These are phyloP conservation scores for Pollenia labialis DNA, from an alignment of 2,888 invertebrate genomes.

Conservation along the genomic window DNA sequence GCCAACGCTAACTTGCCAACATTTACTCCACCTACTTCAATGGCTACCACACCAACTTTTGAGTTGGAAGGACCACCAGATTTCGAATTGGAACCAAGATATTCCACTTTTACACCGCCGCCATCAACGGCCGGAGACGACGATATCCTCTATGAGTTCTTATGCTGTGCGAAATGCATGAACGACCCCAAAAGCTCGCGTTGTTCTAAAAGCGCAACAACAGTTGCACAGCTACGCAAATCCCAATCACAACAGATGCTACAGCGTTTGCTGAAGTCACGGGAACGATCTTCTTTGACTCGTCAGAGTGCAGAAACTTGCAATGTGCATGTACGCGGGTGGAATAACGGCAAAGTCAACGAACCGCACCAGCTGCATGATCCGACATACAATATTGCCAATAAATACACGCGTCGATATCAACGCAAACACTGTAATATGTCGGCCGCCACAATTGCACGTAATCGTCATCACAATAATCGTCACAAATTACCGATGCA, in stretches of 20 bases:
- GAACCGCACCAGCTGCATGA: slow-evolving; percentile 77
- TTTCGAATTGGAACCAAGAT: slow-evolving; percentile 81
- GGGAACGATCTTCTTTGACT: slow-evolving; percentile 69
- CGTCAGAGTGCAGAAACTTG: slow-evolving; percentile 52
- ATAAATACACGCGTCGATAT: slow-evolving; percentile 81
- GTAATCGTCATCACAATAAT: slow-evolving; percentile 75
- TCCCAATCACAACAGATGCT: slow-evolving; percentile 75
- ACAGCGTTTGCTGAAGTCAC: slow-evolving; percentile 79
- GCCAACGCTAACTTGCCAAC: slow-evolving; percentile 18
- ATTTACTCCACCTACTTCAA: slow-evolving; percentile 71
- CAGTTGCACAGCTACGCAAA: slow-evolving; percentile 60
- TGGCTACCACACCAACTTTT: slow-evolving; percentile 19
- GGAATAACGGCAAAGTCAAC: slow-evolving; percentile 72
- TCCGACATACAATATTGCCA: slow-evolving; percentile 82
- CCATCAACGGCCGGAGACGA: slow-evolving; percentile 69
- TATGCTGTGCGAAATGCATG: slow-evolving; percentile 84
- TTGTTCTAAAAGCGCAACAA: slow-evolving; percentile 54
- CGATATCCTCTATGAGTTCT: slow-evolving; percentile 83
- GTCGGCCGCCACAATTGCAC: slow-evolving; percentile 77
- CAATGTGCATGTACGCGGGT: neutral
- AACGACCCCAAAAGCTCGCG: slow-evolving; percentile 77
- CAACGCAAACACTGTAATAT: slow-evolving; percentile 78
- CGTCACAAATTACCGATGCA: slow-evolving; percentile 83
- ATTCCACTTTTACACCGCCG: slow-evolving; percentile 78
- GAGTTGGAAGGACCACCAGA: slow-evolving; percentile 74